Conservation (phyloP, 2,113 vertebrate species). For the Hipposideros armiger region DNA sequence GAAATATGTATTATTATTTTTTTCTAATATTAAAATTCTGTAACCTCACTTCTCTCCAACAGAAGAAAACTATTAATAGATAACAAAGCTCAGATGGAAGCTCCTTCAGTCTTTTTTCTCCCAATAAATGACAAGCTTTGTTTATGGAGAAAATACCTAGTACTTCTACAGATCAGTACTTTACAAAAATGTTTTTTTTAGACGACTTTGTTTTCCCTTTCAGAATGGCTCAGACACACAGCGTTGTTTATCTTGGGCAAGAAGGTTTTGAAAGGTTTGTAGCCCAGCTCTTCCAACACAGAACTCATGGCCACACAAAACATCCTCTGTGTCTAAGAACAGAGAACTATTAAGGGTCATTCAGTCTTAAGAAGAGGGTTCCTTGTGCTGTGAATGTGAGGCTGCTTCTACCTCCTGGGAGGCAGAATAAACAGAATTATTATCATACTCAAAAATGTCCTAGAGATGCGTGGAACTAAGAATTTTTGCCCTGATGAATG, state of each 20-base stretch:
- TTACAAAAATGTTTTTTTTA: constrained; percentile 44
- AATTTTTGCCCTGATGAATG: background rate
- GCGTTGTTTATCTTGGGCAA: background rate
- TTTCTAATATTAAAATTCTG: constrained; percentile 62
- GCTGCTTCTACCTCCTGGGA: background rate
- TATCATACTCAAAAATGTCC: background rate
- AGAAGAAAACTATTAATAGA: constrained; percentile 79
- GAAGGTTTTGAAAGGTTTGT: constrained; percentile 10
- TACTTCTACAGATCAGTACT: constrained; percentile 36
- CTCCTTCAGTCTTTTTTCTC: background rate
- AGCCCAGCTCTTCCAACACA: background rate
- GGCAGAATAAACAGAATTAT: background rate
- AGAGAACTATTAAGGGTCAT: background rate
- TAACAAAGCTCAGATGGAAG: constrained; percentile 53
- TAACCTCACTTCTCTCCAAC: constrained; percentile 61
- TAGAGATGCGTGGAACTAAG: background rate
- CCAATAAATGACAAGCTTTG: constrained; percentile 40
- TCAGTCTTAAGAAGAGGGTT: background rate
- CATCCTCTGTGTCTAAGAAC: background rate
- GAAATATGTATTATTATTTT: constrained; percentile 71
- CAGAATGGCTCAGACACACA: background rate
- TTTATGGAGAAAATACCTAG: constrained; percentile 54
- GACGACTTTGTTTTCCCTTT: constrained; percentile 56
- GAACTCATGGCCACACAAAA: constrained; percentile 6
- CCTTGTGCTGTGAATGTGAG: background rate